Conservation (phyloP, 2,797 vertebrate genomes). For the Bryconaethiops microstoma region DNA sequence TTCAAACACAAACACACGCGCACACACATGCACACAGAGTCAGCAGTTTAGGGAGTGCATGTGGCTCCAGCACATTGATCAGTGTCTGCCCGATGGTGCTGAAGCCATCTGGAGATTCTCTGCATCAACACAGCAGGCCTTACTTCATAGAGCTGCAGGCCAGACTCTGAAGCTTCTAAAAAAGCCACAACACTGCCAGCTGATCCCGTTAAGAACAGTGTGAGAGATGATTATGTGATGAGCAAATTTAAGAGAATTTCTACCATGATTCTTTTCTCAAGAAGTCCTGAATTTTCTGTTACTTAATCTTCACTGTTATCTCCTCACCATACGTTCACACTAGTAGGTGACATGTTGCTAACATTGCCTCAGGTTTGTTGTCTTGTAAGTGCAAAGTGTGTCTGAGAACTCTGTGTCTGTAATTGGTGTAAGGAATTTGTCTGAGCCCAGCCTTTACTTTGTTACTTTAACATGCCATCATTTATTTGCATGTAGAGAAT, state of each 20-base stretch:
- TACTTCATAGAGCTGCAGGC: slow-evolving; percentile 8
- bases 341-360: no score
- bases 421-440: no score
- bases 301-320: no score
- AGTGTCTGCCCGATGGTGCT: slow-evolving; percentile 28
- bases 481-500: no score
- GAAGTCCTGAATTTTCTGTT: not conserved
- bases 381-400: no score
- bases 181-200: not conserved
- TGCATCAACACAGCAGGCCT: slow-evolving; percentile 1
- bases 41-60: not conserved
- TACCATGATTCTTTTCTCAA: not conserved
- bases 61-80: slow-evolving; percentile 41
- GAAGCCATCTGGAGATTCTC: slow-evolving; percentile 54
- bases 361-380: no score
- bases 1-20: slow-evolving; percentile 28
- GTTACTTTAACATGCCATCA: no score
- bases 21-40: slow-evolving; percentile 22
- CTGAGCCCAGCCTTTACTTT: no score
- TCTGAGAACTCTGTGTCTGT: no score
- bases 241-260: not conserved
- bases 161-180: not conserved
- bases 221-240: not conserved
- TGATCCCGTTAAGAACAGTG: not conserved
- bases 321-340: no score